These are phyloP conservation scores for Psylliodes chrysocephalus DNA, from an alignment of 2,888 invertebrate genomes.

Conservation along the genomic window DNA sequence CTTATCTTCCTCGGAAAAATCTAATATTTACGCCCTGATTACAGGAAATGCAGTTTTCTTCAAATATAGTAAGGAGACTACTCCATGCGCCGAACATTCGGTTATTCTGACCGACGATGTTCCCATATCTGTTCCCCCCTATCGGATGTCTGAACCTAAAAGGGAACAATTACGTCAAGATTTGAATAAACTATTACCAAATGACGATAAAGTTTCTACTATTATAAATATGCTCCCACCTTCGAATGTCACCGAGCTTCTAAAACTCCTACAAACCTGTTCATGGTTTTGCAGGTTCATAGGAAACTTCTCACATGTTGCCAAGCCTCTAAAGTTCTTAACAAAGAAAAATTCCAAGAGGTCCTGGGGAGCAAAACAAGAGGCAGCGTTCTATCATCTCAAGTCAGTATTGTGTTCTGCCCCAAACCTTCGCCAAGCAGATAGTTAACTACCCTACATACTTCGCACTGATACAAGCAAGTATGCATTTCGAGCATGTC, in stretches of 20 bases:
- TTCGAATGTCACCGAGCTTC: constrained; percentile 39
- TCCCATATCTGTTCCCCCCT: constrained; percentile 55
- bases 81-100: constrained; percentile 43
- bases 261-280: constrained; percentile 45
- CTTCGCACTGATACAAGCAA: constrained; percentile 47
- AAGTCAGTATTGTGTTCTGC: constrained; percentile 38
- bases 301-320: background rate
- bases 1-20: background rate
- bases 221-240: constrained; percentile 19
- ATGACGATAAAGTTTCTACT: constrained; percentile 35
- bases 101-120: constrained; percentile 13
- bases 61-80: constrained; percentile 37
- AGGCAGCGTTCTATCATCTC: constrained; percentile 28
- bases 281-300: constrained; percentile 23
- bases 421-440: constrained; percentile 47
- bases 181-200: constrained; percentile 51
- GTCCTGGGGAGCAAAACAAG: constrained; percentile 4
- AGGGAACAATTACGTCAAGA: constrained; percentile 44
- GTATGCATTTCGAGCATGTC: constrained; percentile 44
- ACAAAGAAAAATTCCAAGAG: background rate
- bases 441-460: too few species aligned
- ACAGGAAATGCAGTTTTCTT: constrained; percentile 7
- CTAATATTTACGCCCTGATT: background rate
- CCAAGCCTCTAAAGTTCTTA: background rate
- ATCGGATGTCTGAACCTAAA: constrained; percentile 50